A percentile compares a stretch with the other conserved stretches of the same genome.
These are phyloP conservation scores for Theretra japonica DNA, from an alignment of 2,888 invertebrate genomes.

Conservation along the genomic window DNA sequence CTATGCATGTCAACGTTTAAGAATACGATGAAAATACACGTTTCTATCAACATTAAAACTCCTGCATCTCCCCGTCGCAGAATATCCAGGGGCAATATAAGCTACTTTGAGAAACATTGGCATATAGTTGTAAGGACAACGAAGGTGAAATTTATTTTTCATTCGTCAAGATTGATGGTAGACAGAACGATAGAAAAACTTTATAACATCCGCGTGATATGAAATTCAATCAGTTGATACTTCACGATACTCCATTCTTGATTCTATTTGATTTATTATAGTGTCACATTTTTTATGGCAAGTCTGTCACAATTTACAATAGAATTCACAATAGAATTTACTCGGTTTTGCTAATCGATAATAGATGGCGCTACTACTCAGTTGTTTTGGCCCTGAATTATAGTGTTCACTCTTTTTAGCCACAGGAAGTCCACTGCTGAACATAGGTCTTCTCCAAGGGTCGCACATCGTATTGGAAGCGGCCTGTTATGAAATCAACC, in stretches of 20 bases:
- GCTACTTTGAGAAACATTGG: too few relatives aligned
- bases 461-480: too few relatives aligned
- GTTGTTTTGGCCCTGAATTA: too few relatives aligned
- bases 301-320: neutral
- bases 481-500: too few relatives aligned
- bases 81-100: too few relatives aligned
- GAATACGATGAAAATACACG: too few relatives aligned
- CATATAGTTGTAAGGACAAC: slow-evolving; percentile 23
- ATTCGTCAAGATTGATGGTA: slow-evolving; percentile 26
- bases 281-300: neutral
- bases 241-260: neutral
- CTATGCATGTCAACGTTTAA: too few relatives aligned
- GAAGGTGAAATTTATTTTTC: slow-evolving; percentile 26
- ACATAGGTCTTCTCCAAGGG: too few relatives aligned
- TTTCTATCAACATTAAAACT: too few relatives aligned
- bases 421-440: too few relatives aligned
- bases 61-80: too few relatives aligned
- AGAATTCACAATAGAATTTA: neutral
- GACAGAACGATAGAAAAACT: slow-evolving; percentile 12
- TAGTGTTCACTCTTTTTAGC: too few relatives aligned
- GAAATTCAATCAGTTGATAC: slow-evolving; percentile 27
- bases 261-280: neutral
- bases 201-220: slow-evolving; percentile 28
- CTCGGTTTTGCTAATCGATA: slow-evolving; percentile 2
- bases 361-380: slow-evolving; percentile 19